phyloP scores from a whole-genome alignment of 2,113 vertebrate species.

The Rhegmatorhina hoffmannsi region DNA sequence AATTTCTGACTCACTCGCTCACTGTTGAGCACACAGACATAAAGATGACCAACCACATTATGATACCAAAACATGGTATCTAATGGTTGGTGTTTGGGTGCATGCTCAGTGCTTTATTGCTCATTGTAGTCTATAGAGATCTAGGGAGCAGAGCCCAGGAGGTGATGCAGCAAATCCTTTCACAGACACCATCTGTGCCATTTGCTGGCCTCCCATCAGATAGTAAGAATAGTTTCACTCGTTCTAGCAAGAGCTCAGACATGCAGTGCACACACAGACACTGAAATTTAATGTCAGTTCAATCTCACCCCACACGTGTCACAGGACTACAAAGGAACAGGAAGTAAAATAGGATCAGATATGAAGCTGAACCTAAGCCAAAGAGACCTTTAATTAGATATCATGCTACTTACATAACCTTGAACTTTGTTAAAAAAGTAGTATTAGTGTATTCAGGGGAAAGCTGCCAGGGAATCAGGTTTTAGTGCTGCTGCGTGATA shows the following conservation, averaged over 20 bases:
- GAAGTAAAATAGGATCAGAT: not conserved
- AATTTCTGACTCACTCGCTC: not conserved
- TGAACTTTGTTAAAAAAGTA: not conserved
- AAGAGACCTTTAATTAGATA: not conserved
- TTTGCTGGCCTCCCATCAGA: not conserved
- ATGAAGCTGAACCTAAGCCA: not conserved
- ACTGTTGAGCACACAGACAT: not conserved
- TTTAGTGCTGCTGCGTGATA: accelerated
- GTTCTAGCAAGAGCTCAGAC: not conserved
- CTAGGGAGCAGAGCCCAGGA: not conserved
- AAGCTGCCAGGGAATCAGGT: not conserved
- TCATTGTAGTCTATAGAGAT: not conserved
- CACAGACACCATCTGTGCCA: not conserved
- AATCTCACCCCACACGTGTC: not conserved
- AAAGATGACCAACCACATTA: not conserved
- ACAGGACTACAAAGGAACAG: not conserved
- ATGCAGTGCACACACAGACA: too few relatives aligned
- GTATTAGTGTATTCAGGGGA: not conserved
- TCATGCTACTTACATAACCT: not conserved
- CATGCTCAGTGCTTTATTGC: not conserved
- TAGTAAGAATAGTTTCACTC: not conserved
- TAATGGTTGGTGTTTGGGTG: not conserved
- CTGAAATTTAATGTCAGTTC: not conserved
- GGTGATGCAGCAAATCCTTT: not conserved
- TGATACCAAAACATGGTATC: not conserved